phyloP scores from a whole-genome alignment of 2,797 vertebrate genomes.

The Epinephelus awoara region DNA sequence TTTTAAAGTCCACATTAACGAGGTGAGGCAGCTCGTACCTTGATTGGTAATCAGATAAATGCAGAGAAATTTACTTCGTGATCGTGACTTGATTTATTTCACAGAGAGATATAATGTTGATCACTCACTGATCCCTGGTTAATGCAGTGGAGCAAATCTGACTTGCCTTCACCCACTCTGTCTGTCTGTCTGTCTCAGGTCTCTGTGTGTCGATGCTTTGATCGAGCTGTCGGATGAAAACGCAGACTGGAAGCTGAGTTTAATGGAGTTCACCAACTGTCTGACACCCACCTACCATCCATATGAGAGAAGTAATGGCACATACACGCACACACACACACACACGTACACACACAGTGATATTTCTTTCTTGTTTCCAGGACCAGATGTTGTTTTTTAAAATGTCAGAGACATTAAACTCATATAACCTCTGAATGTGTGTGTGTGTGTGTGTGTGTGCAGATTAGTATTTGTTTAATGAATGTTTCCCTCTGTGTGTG shows the following conservation, averaged over 20 bases:
- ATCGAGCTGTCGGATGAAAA: slow-evolving; percentile 96
- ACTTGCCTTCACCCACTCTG: too few species aligned
- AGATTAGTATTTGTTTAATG: background rate
- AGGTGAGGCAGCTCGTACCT: too few species aligned
- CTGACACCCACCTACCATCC: slow-evolving; percentile 92
- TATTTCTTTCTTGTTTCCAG: background rate
- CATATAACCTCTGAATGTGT: too few species aligned
- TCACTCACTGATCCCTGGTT: too few species aligned
- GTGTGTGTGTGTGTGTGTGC: too few species aligned
- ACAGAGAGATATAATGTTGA: too few species aligned
- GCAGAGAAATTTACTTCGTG: too few species aligned
- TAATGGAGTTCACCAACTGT: slow-evolving; percentile 94
- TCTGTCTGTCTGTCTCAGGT: slow-evolving; percentile 76
- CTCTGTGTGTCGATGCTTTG: slow-evolving; percentile 94
- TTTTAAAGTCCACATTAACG: too few species aligned
- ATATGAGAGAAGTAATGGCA: slow-evolving; percentile 90
- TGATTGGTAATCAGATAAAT: too few species aligned
- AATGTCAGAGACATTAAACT: background rate
- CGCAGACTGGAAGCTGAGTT: slow-evolving; percentile 95
- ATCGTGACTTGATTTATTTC: too few species aligned
- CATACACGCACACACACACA: slow-evolving; percentile 11
- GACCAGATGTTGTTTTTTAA: background rate
- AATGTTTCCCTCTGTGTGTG: background rate
- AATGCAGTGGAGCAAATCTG: too few species aligned
- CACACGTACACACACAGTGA: background rate